Evolutionary conservation across 1,140 invertebrate genomes (phyloP), one percentile per base, ranked within the genome.

Genomic region (Anthonomus grandis): DNA sequence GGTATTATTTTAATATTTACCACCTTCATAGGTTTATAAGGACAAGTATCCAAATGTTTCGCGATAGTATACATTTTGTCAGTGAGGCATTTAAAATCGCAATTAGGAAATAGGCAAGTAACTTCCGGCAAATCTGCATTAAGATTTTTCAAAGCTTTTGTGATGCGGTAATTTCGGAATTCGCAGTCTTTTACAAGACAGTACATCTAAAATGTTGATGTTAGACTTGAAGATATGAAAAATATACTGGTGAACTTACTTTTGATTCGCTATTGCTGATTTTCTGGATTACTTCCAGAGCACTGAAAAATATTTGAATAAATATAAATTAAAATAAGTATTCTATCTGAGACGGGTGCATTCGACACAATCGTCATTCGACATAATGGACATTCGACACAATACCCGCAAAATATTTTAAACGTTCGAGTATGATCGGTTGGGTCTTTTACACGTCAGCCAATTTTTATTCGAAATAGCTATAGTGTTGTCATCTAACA

Each of bases 41-140:
- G 13, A 59, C 68, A 70, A 17, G 25, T 18, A 17, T 59, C 50
- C 25, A 70, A 37, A 46, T 70, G 68, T 22, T 63, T 39, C n/a
- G 47, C 13, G 12, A 67, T 27, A 22, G 31, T 54, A 25, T 63
- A 31, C 19, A 50, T 31, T 18, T 21, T 38, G 17, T 23, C 15
- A 27, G 37, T 19, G n/a, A n/a, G n/a, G n/a, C n/a, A n/a, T 41
- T 36, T 24, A 52, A 59, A 65, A 18, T 48, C 12, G 34, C 66
- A 68, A 12, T 62, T 47, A 13, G 31, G 21, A 52, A 62, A 65
- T 27, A 62, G 47, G 21, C 66, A 68, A 3, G 12, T 15, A 3
- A 64, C 13, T 6, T 44, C 47, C 13, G 37, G 37, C 6, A 13
- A 15, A 27, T 36, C 27, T 17, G 24, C 4, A n/a, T n/a, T 17